These are phyloP conservation scores for Dendropsophus ebraccatus DNA, from an alignment of 2,113 vertebrate genomes.

Conservation along the genomic window DNA sequence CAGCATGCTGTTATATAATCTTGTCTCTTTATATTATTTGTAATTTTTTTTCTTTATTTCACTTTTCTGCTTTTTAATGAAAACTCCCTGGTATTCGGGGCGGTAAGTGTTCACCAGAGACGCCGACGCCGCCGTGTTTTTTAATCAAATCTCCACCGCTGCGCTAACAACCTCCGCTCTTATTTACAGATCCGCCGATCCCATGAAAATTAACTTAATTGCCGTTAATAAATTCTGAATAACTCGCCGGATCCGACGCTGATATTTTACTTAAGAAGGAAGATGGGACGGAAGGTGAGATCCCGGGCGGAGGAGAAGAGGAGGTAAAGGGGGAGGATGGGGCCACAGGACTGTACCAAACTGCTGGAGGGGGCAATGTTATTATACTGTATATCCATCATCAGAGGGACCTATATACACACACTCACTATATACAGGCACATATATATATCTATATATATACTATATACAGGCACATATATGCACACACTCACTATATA, in stretches of 20 bases:
- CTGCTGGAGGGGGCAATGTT: too few relatives aligned
- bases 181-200: slow-evolving; percentile 29
- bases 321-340: too few relatives aligned
- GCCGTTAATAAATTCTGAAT: slow-evolving; percentile 32
- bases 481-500: too few relatives aligned
- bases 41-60: neutral
- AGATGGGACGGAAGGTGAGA: too few relatives aligned
- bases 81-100: neutral
- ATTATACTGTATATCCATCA: too few relatives aligned
- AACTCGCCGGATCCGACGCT: neutral
- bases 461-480: too few relatives aligned
- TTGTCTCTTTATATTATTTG: neutral
- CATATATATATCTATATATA: too few relatives aligned
- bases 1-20: neutral
- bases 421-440: too few relatives aligned
- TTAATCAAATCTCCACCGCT: slow-evolving; percentile 5
- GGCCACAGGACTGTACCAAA: too few relatives aligned
- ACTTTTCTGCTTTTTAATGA: slow-evolving; percentile 13
- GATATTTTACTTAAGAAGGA: neutral
- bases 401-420: too few relatives aligned
- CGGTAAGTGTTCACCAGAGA: neutral
- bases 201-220: slow-evolving; percentile 37
- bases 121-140: neutral
- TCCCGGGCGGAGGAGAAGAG: too few relatives aligned
- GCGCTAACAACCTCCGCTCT: neutral